Evolutionary conservation across 2,797 vertebrate genomes (phyloP).

Genomic region (Sebastes kiyomatsui): DNA sequence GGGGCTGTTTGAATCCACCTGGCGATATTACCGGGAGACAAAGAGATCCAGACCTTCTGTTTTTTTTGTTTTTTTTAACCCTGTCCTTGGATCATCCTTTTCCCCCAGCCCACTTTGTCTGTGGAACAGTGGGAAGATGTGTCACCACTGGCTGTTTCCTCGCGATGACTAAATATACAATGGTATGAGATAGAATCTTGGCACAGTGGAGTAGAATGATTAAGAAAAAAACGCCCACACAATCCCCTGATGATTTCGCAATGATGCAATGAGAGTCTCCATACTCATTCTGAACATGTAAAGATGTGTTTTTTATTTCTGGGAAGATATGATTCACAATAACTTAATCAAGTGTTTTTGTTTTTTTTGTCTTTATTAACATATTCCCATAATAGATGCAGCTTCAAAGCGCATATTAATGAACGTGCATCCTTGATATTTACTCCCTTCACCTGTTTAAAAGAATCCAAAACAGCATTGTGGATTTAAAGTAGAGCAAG

Average conservation of each 20-base stretch:
- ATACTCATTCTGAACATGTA: constrained; percentile 52
- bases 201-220: constrained; percentile 67
- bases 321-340: constrained; percentile 55
- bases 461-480: constrained; percentile 3
- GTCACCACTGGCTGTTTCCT: constrained; percentile 59
- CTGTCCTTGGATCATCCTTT: constrained; percentile 74
- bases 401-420: constrained; percentile 37
- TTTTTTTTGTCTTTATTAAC: constrained; percentile 50
- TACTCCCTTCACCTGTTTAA: constrained; percentile 16
- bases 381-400: constrained; percentile 36
- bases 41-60: constrained; percentile 63
- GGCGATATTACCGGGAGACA: constrained; percentile 74
- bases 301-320: constrained; percentile 45
- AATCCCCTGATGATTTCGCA: constrained; percentile 63
- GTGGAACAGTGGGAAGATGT: constrained; percentile 63
- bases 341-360: constrained; percentile 36
- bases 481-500: constrained; percentile 11
- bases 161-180: constrained; percentile 70
- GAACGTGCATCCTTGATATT: constrained; percentile 23
- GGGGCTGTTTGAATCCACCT: constrained; percentile 75
- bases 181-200: constrained; percentile 73
- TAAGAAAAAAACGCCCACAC: constrained; percentile 61
- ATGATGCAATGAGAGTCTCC: constrained; percentile 55
- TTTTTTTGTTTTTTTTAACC: constrained; percentile 28
- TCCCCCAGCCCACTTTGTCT: constrained; percentile 59